Percentiles rank a stretch among this genome's conserved stretches.
phyloP scores from a whole-genome alignment of 2,797 vertebrate genomes.

The Pangasius djambal region DNA sequence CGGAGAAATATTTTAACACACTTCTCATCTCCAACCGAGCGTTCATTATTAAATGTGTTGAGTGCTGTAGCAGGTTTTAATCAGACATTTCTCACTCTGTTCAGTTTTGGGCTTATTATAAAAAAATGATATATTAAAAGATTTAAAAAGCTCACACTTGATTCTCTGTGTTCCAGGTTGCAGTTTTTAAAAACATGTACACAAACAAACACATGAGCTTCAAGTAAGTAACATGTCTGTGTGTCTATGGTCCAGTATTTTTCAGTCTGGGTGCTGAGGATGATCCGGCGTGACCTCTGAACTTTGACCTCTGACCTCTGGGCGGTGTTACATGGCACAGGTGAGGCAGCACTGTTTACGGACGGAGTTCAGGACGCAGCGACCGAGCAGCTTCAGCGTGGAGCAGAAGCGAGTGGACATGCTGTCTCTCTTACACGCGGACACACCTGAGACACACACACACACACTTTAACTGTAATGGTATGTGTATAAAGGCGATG shows the following conservation, averaged over 20 bases:
- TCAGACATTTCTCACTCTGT: no score
- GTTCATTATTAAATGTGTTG: no score
- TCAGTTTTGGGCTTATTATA: no score
- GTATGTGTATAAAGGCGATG: neutral
- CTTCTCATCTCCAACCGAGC: neutral
- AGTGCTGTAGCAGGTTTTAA: no score
- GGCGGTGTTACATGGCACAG: slow-evolving; percentile 62
- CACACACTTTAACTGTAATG: neutral
- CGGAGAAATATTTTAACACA: neutral
- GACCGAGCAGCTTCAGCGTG: slow-evolving; percentile 77
- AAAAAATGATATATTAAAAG: no score
- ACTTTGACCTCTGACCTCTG: slow-evolving; percentile 1
- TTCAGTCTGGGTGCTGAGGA: neutral
- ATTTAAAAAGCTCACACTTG: no score
- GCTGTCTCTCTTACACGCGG: slow-evolving; percentile 75
- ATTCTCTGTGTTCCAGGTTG: no score
- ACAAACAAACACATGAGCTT: neutral
- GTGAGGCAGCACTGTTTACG: slow-evolving; percentile 79
- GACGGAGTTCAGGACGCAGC: slow-evolving; percentile 75
- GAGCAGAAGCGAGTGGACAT: slow-evolving; percentile 79
- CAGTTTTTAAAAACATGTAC: neutral
- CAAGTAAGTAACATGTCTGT: neutral
- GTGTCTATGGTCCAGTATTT: neutral
- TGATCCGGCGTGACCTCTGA: slow-evolving; percentile 4
- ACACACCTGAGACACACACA: slow-evolving; percentile 24